Evolutionary conservation across 2,797 vertebrate species (phyloP).

Genomic region (Macropodus opercularis): DNA sequence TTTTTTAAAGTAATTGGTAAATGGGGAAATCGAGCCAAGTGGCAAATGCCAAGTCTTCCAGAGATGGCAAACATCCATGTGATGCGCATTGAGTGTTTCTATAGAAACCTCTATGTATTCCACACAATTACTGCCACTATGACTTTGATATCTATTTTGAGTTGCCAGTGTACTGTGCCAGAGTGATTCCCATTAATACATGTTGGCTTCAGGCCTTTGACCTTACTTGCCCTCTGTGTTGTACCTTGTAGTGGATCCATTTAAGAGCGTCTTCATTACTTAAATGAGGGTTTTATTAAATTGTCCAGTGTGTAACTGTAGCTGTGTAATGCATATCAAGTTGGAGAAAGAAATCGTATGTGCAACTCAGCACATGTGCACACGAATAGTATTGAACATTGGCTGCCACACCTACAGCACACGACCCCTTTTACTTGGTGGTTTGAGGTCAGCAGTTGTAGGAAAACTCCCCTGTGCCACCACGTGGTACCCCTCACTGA

Average conservation of each 20-base stretch:
- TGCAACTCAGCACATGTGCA: too few relatives aligned
- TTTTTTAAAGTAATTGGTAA: too few relatives aligned
- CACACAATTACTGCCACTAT: neutral
- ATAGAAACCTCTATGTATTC: conserved; percentile 25
- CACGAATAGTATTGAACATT: too few relatives aligned
- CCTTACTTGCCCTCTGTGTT: conserved; percentile 3
- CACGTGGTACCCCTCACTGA: conserved; percentile 9
- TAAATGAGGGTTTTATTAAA: neutral
- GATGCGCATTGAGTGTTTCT: neutral
- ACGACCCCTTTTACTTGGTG: conserved; percentile 2
- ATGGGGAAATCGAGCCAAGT: too few relatives aligned
- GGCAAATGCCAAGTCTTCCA: neutral
- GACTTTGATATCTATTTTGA: conserved; percentile 39
- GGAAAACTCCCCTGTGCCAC: conserved; percentile 17
- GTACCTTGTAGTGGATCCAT: neutral
- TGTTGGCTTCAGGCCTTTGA: neutral
- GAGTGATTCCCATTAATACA: conserved; percentile 1
- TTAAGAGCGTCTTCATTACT: conserved; percentile 2
- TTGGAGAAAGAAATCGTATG: too few relatives aligned
- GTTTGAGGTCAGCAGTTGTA: conserved; percentile 36
- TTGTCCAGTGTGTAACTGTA: conserved; percentile 2
- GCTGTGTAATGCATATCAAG: too few relatives aligned
- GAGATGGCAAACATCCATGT: neutral
- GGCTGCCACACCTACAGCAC: too few relatives aligned
- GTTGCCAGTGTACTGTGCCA: conserved; percentile 21